Evolutionary conservation across 2,888 invertebrate species (phyloP).

Genomic region (Dicycla oo): DNA sequence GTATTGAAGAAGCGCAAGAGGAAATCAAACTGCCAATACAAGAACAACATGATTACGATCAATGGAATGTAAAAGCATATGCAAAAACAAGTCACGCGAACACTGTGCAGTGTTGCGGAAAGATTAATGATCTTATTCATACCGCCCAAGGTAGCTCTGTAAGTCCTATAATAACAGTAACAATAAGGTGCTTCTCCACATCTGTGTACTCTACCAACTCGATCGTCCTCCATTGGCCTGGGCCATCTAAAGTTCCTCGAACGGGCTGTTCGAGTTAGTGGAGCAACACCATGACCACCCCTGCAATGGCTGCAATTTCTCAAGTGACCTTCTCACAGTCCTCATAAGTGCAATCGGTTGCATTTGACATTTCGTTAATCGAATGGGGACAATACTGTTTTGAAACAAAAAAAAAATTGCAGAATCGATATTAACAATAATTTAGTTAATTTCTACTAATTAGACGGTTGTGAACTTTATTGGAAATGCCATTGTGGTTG

Average conservation of each 20-base stretch:
- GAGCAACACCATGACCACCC: not conserved
- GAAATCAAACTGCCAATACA: constrained; percentile 52
- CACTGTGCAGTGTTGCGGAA: constrained; percentile 49
- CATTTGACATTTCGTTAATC: constrained; percentile 3
- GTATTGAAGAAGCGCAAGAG: constrained; percentile 42
- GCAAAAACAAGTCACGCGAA: constrained; percentile 63
- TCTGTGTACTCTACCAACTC: not conserved
- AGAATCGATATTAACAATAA: constrained; percentile 3
- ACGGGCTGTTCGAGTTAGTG: not conserved
- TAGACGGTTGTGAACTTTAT: not conserved
- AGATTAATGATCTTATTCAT: constrained; percentile 61
- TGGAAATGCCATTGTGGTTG: not conserved
- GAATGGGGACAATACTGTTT: not conserved
- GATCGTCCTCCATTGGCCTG: not conserved
- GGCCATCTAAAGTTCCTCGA: not conserved
- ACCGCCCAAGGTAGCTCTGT: constrained; percentile 11
- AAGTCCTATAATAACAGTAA: not conserved
- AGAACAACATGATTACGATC: constrained; percentile 45
- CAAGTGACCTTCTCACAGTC: constrained; percentile 11
- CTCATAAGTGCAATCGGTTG: constrained; percentile 20
- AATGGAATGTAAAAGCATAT: constrained; percentile 65
- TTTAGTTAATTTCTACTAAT: constrained; percentile 8
- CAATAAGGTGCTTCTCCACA: not conserved
- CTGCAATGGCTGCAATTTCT: constrained; percentile 2
- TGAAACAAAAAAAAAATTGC: constrained; percentile 3